Evolutionary conservation across 2,113 vertebrate genomes (phyloP).

Genomic region (Rhea americana): DNA sequence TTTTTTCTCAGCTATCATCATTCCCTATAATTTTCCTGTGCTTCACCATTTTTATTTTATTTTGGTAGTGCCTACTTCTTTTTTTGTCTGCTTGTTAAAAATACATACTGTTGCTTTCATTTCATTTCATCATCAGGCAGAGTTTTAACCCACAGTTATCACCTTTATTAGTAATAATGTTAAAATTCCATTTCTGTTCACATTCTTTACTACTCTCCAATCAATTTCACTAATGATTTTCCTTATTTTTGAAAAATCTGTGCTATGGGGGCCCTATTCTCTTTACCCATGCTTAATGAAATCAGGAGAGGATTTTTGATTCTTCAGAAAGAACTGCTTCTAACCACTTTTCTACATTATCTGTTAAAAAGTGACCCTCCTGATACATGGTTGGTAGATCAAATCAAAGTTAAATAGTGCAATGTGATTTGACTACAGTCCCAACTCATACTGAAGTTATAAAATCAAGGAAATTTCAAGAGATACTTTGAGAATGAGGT

Average conservation of each 20-base stretch:
- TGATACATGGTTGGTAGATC: fast-evolving
- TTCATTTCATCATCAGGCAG: neutral
- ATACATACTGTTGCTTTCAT: neutral
- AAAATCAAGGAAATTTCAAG: neutral
- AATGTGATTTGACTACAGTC: neutral
- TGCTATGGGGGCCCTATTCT: neutral
- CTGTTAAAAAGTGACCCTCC: neutral
- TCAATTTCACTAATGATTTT: neutral
- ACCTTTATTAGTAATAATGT: neutral
- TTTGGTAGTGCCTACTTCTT: neutral
- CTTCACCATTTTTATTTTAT: neutral
- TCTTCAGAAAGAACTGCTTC: neutral
- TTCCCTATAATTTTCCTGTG: neutral
- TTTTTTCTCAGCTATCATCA: neutral
- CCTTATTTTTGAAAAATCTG: neutral
- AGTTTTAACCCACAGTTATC: neutral
- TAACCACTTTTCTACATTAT: neutral
- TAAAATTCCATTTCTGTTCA: neutral
- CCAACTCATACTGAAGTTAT: neutral
- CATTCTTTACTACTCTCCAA: neutral
- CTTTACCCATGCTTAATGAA: neutral
- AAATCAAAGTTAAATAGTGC: neutral
- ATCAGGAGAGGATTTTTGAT: neutral
- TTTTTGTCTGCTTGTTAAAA: neutral
- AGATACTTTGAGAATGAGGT: neutral